Evolutionary conservation across 2,888 invertebrate species (phyloP).

Genomic region (Calameuta filiformis): DNA sequence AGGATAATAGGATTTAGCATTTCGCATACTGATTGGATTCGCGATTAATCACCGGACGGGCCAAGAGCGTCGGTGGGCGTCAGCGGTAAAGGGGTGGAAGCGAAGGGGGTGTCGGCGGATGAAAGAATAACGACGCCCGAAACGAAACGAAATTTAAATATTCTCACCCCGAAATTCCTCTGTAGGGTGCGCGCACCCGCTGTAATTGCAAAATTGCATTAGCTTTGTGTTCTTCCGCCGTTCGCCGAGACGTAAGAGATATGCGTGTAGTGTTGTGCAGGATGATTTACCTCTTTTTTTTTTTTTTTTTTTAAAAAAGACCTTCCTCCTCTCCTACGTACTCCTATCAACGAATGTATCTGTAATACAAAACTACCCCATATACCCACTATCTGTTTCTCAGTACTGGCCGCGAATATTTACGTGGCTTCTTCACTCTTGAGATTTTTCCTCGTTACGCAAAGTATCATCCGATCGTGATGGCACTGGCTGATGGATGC

Average conservation of each 20-base stretch:
- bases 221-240: slow-evolving; percentile 58
- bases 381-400: not conserved
- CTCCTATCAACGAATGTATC: not conserved
- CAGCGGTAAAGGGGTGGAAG: slow-evolving; percentile 13
- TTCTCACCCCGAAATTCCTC: slow-evolving; percentile 40
- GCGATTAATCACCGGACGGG: slow-evolving; percentile 48
- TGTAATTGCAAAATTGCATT: slow-evolving; percentile 62
- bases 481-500: not conserved
- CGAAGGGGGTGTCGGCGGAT: slow-evolving; percentile 29
- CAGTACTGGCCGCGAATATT: not conserved
- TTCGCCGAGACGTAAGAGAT: slow-evolving; percentile 56
- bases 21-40: slow-evolving; percentile 50
- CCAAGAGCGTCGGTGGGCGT: slow-evolving; percentile 15
- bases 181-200: slow-evolving; percentile 27
- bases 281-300: slow-evolving; percentile 41
- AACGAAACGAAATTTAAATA: slow-evolving; percentile 58
- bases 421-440: not conserved
- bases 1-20: slow-evolving; percentile 6
- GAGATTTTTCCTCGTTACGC: not conserved
- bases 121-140: slow-evolving; percentile 56
- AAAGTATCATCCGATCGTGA: not conserved
- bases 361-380: not conserved
- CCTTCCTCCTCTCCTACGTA: not conserved
- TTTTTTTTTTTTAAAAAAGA: not conserved
- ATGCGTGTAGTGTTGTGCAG: slow-evolving; percentile 36